Evolutionary conservation across 1,140 invertebrate species (phyloP).

Genomic region (Battus philenor): DNA sequence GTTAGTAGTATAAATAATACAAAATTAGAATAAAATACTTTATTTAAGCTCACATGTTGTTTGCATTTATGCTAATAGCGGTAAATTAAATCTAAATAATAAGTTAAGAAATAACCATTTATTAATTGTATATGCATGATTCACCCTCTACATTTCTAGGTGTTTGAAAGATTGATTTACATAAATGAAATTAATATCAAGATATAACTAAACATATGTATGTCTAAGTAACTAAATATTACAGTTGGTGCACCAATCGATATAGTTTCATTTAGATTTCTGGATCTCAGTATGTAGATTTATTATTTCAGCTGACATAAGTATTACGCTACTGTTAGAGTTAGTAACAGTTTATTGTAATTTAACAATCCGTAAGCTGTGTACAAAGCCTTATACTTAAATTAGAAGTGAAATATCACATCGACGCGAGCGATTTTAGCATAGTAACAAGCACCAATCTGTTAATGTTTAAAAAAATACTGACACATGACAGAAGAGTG

Average conservation of each 20-base stretch:
- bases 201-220: slow-evolving; percentile 15
- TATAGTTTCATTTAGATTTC: neutral
- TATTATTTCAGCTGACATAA: slow-evolving; percentile 4
- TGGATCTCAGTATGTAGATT: no score
- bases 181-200: slow-evolving; percentile 15
- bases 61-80: slow-evolving; percentile 42
- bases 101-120: slow-evolving; percentile 49
- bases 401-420: slow-evolving; percentile 54
- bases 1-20: neutral
- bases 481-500: slow-evolving; percentile 25
- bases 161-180: slow-evolving; percentile 13
- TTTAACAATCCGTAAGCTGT: slow-evolving; percentile 74
- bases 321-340: slow-evolving; percentile 40
- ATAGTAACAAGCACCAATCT: slow-evolving; percentile 58
- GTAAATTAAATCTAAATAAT: slow-evolving; percentile 61
- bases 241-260: slow-evolving; percentile 55
- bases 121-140: slow-evolving; percentile 28
- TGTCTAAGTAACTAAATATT: slow-evolving; percentile 12
- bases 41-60: slow-evolving; percentile 68
- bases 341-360: slow-evolving; percentile 63
- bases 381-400: slow-evolving; percentile 67
- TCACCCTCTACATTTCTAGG: slow-evolving; percentile 6
- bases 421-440: slow-evolving; percentile 48
- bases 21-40: slow-evolving; percentile 61
- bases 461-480: slow-evolving; percentile 41